These are phyloP conservation scores for Nothobranchius furzeri DNA, from an alignment of 2,113 vertebrate genomes.

Conservation along the genomic window DNA sequence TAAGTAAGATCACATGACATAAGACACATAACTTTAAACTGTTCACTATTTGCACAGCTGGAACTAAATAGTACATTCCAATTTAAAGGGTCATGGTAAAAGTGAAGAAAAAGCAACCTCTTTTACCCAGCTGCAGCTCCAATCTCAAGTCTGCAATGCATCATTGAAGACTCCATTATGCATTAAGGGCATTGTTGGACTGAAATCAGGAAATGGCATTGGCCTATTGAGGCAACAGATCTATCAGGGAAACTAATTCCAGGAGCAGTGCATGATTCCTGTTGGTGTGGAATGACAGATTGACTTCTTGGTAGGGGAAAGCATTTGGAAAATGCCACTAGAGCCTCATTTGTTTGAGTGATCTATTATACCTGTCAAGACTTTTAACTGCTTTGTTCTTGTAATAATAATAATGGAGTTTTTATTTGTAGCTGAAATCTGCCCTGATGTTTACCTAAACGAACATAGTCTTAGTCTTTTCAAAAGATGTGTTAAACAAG, in stretches of 20 bases:
- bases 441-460: too few species aligned
- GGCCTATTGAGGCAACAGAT: constrained; percentile 42
- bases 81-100: constrained; percentile 24
- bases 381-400: not conserved
- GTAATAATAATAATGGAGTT: not conserved
- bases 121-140: constrained; percentile 30
- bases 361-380: not conserved
- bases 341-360: constrained; percentile 38
- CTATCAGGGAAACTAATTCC: constrained; percentile 39
- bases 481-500: too few species aligned
- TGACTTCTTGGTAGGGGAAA: constrained; percentile 38
- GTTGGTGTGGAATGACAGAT: constrained; percentile 51
- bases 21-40: constrained; percentile 39
- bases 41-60: constrained; percentile 56
- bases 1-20: constrained; percentile 2
- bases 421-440: not conserved
- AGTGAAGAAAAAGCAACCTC: constrained; percentile 29
- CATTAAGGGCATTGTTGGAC: constrained; percentile 34
- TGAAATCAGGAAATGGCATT: constrained; percentile 43
- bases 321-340: constrained; percentile 26
- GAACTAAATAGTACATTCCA: constrained; percentile 41
- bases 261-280: constrained; percentile 24
- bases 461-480: too few species aligned
- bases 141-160: constrained; percentile 24
- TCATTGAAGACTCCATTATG: constrained; percentile 54